Conservation (phyloP, 2,113 vertebrate genomes). For the Cyanoramphus novaezelandiae region DNA sequence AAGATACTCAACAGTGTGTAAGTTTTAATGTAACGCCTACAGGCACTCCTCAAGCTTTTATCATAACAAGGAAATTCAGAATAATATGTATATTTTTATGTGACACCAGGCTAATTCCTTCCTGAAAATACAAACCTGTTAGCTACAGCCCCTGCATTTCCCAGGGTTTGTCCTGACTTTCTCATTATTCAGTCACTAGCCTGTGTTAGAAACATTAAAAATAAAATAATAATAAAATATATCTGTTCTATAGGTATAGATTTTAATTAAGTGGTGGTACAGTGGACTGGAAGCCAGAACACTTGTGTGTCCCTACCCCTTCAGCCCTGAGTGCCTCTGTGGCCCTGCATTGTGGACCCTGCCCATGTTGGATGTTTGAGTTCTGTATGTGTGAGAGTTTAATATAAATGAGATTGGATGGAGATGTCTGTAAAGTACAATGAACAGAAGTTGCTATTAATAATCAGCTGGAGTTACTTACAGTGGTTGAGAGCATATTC, state of each 20-base stretch:
- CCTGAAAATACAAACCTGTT: neutral
- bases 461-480: neutral
- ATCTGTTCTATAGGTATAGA: neutral
- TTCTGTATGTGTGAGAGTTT: neutral
- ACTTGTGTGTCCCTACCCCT: fast-evolving
- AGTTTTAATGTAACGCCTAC: neutral
- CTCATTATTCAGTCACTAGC: neutral
- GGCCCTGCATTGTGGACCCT: neutral
- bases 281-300: neutral
- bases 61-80: neutral
- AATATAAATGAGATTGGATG: neutral
- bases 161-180: neutral
- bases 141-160: neutral
- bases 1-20: neutral
- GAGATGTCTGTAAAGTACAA: neutral
- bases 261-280: neutral
- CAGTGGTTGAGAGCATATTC: neutral
- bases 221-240: neutral
- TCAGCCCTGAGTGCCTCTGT: neutral
- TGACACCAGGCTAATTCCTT: neutral
- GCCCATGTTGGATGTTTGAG: neutral
- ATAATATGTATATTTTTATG: neutral
- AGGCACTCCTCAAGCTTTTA: neutral
- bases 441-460: neutral
- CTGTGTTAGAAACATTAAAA: neutral